A percentile compares a stretch with the other conserved stretches of the same genome.
Evolutionary conservation across 2,113 vertebrate genomes (phyloP).

Genomic region (Miniopterus natalensis): DNA sequence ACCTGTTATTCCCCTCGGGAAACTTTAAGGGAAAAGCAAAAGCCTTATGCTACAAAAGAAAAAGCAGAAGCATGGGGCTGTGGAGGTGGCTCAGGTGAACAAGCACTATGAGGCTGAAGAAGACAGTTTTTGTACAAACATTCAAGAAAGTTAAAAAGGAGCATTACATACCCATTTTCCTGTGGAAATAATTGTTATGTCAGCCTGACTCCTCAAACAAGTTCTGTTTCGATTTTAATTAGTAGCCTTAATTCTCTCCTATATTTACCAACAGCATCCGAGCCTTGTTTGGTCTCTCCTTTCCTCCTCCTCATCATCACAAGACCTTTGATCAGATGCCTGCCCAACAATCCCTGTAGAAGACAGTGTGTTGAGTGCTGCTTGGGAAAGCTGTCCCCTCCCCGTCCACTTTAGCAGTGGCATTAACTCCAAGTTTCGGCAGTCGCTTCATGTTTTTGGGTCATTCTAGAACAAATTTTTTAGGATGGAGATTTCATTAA

Average conservation of each 20-base stretch:
- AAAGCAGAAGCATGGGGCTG: slow-evolving; percentile 34
- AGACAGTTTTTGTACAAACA: slow-evolving; percentile 73
- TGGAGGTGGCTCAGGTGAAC: slow-evolving; percentile 51
- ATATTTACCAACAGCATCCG: neutral
- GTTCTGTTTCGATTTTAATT: neutral
- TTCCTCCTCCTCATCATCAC: neutral
- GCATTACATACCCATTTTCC: slow-evolving; percentile 48
- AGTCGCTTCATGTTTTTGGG: slow-evolving; percentile 24
- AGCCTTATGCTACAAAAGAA: slow-evolving; percentile 47
- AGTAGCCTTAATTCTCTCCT: neutral
- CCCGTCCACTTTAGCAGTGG: neutral
- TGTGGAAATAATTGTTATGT: slow-evolving; percentile 60
- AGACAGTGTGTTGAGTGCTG: neutral
- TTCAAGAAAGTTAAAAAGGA: slow-evolving; percentile 50
- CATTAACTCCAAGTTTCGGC: slow-evolving; percentile 14
- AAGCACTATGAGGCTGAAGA: slow-evolving; percentile 68
- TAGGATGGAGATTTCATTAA: slow-evolving; percentile 68
- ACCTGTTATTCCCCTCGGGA: slow-evolving; percentile 8
- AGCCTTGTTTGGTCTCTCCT: neutral
- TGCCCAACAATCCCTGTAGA: neutral
- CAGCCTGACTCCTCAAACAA: slow-evolving; percentile 56
- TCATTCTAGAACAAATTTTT: slow-evolving; percentile 44
- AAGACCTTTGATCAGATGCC: slow-evolving; percentile 29
- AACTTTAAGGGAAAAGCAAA: slow-evolving; percentile 68
- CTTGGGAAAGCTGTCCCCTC: slow-evolving; percentile 49